Evolutionary conservation across 2,888 invertebrate genomes (phyloP), one percentile per base, ranked within the genome.

Genomic region (Habrosyne pyritoides): DNA sequence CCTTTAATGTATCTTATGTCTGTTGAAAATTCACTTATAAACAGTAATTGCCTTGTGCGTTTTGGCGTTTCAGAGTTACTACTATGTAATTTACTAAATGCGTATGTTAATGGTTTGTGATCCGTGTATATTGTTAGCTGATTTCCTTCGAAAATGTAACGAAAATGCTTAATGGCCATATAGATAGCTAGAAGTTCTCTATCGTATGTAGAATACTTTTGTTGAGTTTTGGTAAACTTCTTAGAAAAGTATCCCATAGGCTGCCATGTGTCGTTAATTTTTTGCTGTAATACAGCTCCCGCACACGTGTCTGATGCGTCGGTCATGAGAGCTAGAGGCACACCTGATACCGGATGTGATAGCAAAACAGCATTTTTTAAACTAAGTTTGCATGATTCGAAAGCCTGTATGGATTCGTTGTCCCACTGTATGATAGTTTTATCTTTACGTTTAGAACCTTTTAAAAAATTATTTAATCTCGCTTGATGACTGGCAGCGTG

Each of bases 11-110:
- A 52, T 18, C 54, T 52, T 21, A 67, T 64, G 8, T 66, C 55
- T 0, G 57, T 64, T 1, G 63, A 62, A 53, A 64, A 67, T 22
- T 69, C 61, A 30, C 66, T 63, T 10, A 70, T 68, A 33, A 53
- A 68, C 10, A 59, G 10, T 2, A 66, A 36, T 21, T 64, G 65
- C 10, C 66, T 53, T 7, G 61, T 53, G 14, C 67, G 46, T 26
- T 64, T 28, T 4, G 66, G 63, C 6, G 55, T 56, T 59, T 69
- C 64, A 21, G 59, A 66, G 12, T 55, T 46, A 21, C 47, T 59
- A 10, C 14, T 24, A 24, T 24, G 24, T 24, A 24, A 24, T 24
- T 24, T 24, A 24, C 24, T 24, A 24, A 24, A 24, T 24, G 24
- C 24, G 24, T 24, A 24, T 24, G 6, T 24, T 24, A 24, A 24